Conservation (phyloP, 1,140 invertebrate species). For the Nasonia vitripennis region DNA sequence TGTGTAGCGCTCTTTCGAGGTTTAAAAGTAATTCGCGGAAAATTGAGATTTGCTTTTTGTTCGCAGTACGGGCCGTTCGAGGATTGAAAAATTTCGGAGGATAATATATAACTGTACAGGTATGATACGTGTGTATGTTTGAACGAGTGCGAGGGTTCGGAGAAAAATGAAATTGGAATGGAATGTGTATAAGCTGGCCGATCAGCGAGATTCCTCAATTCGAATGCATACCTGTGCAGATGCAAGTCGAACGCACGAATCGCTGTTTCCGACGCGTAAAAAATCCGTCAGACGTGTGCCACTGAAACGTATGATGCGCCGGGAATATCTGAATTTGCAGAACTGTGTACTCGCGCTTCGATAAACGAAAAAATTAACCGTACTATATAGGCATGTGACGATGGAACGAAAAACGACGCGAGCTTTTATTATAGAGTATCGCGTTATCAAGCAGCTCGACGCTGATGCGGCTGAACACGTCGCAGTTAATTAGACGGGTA, state of each 20-base stretch:
- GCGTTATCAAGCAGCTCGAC: neutral
- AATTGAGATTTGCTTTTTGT: conserved; percentile 34
- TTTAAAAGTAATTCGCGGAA: neutral
- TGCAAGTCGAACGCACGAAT: no score
- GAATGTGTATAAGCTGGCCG: neutral
- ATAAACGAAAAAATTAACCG: neutral
- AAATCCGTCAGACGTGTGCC: no score
- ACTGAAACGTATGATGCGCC: no score
- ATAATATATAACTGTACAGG: no score
- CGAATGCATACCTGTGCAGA: no score
- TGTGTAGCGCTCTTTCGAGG: no score
- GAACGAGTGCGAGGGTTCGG: no score
- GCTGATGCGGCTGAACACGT: neutral
- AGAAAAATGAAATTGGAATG: neutral
- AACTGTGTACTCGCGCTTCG: no score
- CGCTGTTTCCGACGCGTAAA: no score
- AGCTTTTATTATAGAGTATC: neutral
- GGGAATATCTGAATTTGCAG: no score
- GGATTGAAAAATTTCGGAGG: no score
- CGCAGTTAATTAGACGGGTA: conserved; percentile 58
- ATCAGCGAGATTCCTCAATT: neutral
- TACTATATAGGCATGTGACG: neutral
- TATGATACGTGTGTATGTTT: no score
- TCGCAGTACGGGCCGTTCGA: neutral
- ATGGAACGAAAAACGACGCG: neutral